Evolutionary conservation across 2,888 invertebrate species (phyloP).

Genomic region (Drosophila crucigera): DNA sequence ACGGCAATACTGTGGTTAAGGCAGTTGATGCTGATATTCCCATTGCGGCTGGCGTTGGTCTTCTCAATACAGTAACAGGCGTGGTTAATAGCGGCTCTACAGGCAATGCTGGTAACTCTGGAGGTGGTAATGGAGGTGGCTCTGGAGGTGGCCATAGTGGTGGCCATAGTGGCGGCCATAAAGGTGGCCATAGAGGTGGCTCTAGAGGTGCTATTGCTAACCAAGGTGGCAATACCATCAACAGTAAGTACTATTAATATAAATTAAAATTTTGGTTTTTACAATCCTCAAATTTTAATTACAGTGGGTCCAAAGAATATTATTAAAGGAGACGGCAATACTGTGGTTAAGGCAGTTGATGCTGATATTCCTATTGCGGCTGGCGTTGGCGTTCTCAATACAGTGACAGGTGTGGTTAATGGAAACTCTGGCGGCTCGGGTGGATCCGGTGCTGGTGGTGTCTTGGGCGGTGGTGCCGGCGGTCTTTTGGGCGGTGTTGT

Average conservation of each 20-base stretch:
- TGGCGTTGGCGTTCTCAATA: constrained; percentile 7
- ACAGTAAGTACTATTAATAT: background rate
- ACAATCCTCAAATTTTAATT: background rate
- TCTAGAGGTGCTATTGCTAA: background rate
- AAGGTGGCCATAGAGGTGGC: background rate
- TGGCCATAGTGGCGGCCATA: too few species aligned
- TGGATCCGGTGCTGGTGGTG: background rate
- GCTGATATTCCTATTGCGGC: constrained; percentile 2
- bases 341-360: constrained; percentile 13
- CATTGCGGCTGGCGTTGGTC: constrained; percentile 1
- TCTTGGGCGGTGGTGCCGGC: background rate
- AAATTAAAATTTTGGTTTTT: background rate
- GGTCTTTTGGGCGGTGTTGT: background rate
- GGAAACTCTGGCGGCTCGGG: background rate
- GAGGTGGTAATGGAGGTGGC: background rate
- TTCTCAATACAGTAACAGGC: constrained; percentile 15
- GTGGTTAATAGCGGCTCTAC: background rate
- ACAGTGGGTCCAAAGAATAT: constrained; percentile 15
- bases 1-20: constrained; percentile 18
- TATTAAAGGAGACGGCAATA: constrained; percentile 29
- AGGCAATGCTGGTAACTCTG: background rate
- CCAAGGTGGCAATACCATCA: constrained; percentile 16
- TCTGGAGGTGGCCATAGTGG: background rate
- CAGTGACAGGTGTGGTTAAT: background rate
- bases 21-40: constrained; percentile 13